A percentile compares a stretch with the other conserved stretches of the same genome.
These are phyloP conservation scores for Lasioglossum calceatum DNA, from an alignment of 2,888 invertebrate species.

Conservation along the genomic window DNA sequence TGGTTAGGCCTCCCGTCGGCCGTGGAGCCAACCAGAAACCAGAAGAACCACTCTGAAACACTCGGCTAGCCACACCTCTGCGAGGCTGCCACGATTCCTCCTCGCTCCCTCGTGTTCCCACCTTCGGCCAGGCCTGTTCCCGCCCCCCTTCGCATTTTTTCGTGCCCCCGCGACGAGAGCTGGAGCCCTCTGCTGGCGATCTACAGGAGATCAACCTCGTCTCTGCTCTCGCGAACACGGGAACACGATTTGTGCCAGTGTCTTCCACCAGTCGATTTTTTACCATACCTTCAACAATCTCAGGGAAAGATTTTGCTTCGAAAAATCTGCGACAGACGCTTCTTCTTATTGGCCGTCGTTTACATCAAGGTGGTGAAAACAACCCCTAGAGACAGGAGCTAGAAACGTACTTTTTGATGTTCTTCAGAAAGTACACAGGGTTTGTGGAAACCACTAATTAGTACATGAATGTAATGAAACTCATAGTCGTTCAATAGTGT, in stretches of 20 bases:
- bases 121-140: constrained; percentile 51
- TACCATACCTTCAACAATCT: background rate
- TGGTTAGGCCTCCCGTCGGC: constrained; percentile 82
- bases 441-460: background rate
- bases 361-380: background rate
- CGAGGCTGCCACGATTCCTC: constrained; percentile 73
- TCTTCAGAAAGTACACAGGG: background rate
- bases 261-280: background rate
- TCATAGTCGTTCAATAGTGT: too few relatives aligned
- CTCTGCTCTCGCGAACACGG: constrained; percentile 10
- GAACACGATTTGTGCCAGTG: background rate
- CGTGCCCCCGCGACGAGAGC: constrained; percentile 74
- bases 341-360: background rate
- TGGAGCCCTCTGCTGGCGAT: constrained; percentile 80
- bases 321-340: background rate
- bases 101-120: constrained; percentile 67
- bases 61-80: constrained; percentile 83
- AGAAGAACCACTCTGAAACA: constrained; percentile 80
- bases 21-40: constrained; percentile 82
- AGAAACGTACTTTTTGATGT: background rate
- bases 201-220: constrained; percentile 32
- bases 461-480: too few relatives aligned
- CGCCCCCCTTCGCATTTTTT: constrained; percentile 68
- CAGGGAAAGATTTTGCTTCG: background rate
- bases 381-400: background rate